Percentiles rank a stretch among this genome's conserved stretches.
Evolutionary conservation across 2,797 vertebrate species (phyloP).

Genomic region (Salmo trutta): DNA sequence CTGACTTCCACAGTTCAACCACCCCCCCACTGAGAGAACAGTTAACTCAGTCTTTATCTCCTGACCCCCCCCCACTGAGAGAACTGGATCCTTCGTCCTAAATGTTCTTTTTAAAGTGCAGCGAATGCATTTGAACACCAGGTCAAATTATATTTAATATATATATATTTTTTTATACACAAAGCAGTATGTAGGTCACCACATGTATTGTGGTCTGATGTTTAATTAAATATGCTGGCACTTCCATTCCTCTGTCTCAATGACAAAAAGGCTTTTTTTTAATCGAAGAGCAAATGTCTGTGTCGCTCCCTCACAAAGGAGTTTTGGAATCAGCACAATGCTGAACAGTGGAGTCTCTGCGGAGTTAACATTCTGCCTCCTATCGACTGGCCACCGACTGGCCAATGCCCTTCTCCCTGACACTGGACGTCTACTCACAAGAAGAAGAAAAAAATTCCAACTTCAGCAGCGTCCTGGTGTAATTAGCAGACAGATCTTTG

Average conservation of each 20-base stretch:
- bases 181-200: constrained; percentile 55
- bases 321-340: constrained; percentile 66
- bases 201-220: constrained; percentile 47
- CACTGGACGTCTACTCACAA: constrained; percentile 65
- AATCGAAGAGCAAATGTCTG: constrained; percentile 62
- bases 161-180: constrained; percentile 26
- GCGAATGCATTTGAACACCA: constrained; percentile 56
- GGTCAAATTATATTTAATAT: constrained; percentile 56
- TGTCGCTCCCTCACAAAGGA: constrained; percentile 64
- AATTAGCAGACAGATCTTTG: constrained; percentile 53
- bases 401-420: constrained; percentile 67
- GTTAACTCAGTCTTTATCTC: too few species aligned
- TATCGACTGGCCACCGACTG: constrained; percentile 50
- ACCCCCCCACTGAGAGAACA: too few species aligned
- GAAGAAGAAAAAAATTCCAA: constrained; percentile 33
- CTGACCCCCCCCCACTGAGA: constrained; percentile 48
- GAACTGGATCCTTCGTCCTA: constrained; percentile 58
- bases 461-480: constrained; percentile 65
- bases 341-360: constrained; percentile 62
- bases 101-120: constrained; percentile 40
- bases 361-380: constrained; percentile 49
- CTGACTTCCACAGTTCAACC: too few species aligned
- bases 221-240: constrained; percentile 64
- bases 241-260: constrained; percentile 62
- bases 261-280: constrained; percentile 64